These are phyloP conservation scores for Gymnocephalus cernua DNA, from an alignment of 2,113 vertebrate genomes.

Conservation along the genomic window DNA sequence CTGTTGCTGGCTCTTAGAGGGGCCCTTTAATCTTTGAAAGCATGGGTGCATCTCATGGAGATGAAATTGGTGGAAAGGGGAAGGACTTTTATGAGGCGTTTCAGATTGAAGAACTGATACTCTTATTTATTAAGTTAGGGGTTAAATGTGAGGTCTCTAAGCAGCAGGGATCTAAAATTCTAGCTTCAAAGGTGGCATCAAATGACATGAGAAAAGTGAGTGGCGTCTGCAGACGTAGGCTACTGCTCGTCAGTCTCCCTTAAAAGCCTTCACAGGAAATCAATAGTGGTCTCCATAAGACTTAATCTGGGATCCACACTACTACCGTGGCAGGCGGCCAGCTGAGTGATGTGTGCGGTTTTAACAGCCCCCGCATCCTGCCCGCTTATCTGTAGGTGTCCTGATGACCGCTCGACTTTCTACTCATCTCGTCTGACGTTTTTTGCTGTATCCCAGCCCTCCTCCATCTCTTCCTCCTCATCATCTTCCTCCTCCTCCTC, in stretches of 20 bases:
- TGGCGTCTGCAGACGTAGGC: constrained; percentile 29
- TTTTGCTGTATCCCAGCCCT: constrained; percentile 42
- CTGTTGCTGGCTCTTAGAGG: neutral
- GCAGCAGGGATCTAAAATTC: neutral
- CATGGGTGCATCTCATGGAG: constrained; percentile 18
- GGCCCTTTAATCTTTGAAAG: constrained; percentile 50
- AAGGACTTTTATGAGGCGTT: neutral
- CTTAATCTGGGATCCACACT: constrained; percentile 77
- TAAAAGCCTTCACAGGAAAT: constrained; percentile 71
- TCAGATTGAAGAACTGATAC: neutral
- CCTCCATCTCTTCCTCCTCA: constrained; percentile 57
- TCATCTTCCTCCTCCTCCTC: constrained; percentile 41
- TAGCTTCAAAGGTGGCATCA: constrained; percentile 24
- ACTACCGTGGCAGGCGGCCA: constrained; percentile 79
- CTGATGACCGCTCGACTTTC: constrained; percentile 73
- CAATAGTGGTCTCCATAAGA: constrained; percentile 73
- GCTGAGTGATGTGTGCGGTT: constrained; percentile 70
- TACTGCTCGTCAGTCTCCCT: constrained; percentile 44
- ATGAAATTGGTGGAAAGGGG: neutral
- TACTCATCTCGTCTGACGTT: constrained; percentile 72
- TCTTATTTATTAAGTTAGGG: neutral
- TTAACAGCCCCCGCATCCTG: constrained; percentile 73
- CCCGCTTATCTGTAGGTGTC: constrained; percentile 65
- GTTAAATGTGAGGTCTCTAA: neutral
- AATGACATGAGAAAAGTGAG: constrained; percentile 33